Percentiles rank a stretch among this genome's conserved stretches.
Conservation (phyloP, 2,888 invertebrate genomes). For the Athetis lepigone region DNA sequence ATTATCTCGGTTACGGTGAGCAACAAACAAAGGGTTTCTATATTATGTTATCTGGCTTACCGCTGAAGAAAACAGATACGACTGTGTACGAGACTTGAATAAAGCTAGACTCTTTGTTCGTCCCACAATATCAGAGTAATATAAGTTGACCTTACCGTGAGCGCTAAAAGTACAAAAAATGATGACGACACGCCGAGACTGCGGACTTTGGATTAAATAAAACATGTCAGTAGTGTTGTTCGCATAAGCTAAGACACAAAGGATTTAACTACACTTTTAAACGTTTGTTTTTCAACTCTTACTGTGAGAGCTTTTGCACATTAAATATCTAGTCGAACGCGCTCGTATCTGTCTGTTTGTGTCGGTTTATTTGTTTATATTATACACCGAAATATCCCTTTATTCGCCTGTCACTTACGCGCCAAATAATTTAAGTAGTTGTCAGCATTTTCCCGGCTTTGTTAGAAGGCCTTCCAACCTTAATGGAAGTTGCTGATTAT, state of each 20-base stretch:
- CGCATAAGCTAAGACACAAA: conserved; percentile 57
- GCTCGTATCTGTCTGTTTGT: conserved; percentile 24
- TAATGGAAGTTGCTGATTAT: conserved; percentile 40
- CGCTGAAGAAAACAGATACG: conserved; percentile 68
- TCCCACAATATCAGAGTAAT: conserved; percentile 54
- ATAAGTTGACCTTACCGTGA: conserved; percentile 66
- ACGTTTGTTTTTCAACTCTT: conserved; percentile 54
- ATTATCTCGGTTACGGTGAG: conserved; percentile 62
- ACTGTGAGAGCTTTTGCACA: conserved; percentile 57
- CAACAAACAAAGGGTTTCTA: conserved; percentile 74
- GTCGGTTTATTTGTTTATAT: conserved; percentile 24
- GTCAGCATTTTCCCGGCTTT: conserved; percentile 4
- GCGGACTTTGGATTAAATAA: conserved; percentile 68
- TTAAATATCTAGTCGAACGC: conserved; percentile 41
- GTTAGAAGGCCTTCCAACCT: conserved; percentile 1
- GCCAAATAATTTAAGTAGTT: conserved; percentile 16
- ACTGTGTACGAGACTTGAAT: conserved; percentile 61
- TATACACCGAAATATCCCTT: conserved; percentile 14
- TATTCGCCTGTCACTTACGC: conserved; percentile 6
- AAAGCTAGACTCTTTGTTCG: conserved; percentile 64
- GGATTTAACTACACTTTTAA: conserved; percentile 57
- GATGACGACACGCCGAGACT: conserved; percentile 59
- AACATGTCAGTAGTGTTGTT: conserved; percentile 62
- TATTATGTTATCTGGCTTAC: conserved; percentile 75
- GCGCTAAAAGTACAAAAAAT: conserved; percentile 71